Evolutionary conservation across 2,888 invertebrate genomes (phyloP).

Genomic region (Hydraecia micacea): DNA sequence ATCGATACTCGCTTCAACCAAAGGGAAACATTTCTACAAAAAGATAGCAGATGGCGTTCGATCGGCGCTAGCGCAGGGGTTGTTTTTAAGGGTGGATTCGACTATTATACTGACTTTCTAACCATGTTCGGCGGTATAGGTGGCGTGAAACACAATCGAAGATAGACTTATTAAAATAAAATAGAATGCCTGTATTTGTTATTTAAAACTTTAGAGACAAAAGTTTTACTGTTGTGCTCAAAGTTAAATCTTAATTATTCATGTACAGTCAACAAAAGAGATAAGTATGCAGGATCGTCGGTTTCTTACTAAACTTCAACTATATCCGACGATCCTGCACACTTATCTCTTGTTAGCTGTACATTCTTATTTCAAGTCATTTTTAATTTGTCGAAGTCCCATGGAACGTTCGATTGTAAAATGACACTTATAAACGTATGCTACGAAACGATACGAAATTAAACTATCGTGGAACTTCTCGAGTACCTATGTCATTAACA

Average conservation of each 20-base stretch:
- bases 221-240: not conserved
- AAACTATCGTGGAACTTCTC: slow-evolving; percentile 48
- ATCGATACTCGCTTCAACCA: slow-evolving; percentile 69
- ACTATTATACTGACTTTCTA: not conserved
- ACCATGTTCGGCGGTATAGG: slow-evolving; percentile 43
- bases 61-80: slow-evolving; percentile 58
- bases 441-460: slow-evolving; percentile 41
- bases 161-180: slow-evolving; percentile 3
- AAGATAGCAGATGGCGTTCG: slow-evolving; percentile 77
- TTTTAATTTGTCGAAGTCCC: slow-evolving; percentile 29
- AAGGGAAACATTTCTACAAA: slow-evolving; percentile 45
- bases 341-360: no score
- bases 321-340: no score
- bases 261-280: no score
- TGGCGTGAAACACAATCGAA: slow-evolving; percentile 42
- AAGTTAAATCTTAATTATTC: not conserved
- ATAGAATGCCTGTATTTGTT: not conserved
- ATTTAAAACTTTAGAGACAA: not conserved
- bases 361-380: not conserved
- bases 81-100: slow-evolving; percentile 53
- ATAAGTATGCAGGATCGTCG: no score
- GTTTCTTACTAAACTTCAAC: no score
- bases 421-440: slow-evolving; percentile 38
- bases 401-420: slow-evolving; percentile 30
- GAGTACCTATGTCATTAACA: slow-evolving; percentile 47